Conservation (phyloP, 92 coral and sea anemone genomes). For the Umimayanthus kanabou region DNA sequence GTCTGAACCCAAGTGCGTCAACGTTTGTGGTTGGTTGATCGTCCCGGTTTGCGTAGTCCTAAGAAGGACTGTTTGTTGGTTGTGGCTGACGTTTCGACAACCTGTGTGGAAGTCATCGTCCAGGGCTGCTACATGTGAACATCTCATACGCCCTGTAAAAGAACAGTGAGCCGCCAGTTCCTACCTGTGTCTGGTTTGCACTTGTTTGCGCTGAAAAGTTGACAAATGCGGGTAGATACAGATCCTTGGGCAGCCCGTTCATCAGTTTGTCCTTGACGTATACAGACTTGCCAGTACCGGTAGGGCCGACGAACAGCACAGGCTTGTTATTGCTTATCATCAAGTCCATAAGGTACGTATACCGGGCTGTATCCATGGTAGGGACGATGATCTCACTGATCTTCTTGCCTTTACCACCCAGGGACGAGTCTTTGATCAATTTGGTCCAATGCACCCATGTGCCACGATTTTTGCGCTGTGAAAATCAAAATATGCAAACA, state of each 20-base stretch:
- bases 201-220: conserved; percentile 99
- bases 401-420: conserved; percentile 89
- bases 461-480: conserved; percentile 94
- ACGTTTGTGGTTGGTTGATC: too few species aligned
- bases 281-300: conserved; percentile 99
- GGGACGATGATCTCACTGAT: conserved; percentile 97
- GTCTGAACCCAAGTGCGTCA: too few species aligned
- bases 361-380: conserved; percentile 99
- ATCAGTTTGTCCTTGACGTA: conserved; percentile 97
- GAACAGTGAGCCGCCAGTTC: neutral
- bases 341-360: conserved; percentile 90
- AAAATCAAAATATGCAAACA: neutral
- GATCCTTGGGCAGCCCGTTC: conserved; percentile 90
- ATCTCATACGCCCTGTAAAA: too few species aligned
- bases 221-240: conserved; percentile 89
- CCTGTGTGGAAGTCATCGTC: too few species aligned
- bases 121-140: too few species aligned
- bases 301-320: conserved; percentile 94
- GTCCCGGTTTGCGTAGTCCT: too few species aligned
- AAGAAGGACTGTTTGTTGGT: too few species aligned
- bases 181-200: conserved; percentile 95
- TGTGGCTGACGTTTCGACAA: too few species aligned
- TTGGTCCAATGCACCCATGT: conserved; percentile 97
- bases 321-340: conserved; percentile 93
- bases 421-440: conserved; percentile 81